Evolutionary conservation across 2,888 invertebrate species (phyloP), one percentile per base, ranked within the genome.

Genomic region (Abrostola tripartita): DNA sequence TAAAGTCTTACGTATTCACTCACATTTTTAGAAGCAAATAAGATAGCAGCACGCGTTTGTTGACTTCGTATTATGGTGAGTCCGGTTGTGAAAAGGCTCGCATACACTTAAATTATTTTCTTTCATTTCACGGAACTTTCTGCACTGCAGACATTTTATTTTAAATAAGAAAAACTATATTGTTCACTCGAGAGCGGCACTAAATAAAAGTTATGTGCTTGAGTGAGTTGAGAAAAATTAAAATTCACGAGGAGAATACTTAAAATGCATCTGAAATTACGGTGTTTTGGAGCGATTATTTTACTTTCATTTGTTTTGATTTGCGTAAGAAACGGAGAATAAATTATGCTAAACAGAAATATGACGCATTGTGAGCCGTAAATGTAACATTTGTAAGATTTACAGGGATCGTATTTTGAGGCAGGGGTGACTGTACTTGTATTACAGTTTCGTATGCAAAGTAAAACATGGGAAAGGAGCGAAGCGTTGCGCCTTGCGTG

Each of bases 71-170:
- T 74, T 79, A 70, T 76, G 68, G 64, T 64, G 71, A 71, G 67
- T 65, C 71, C 61, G 68, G 73, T 73, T 65, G 71, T 72, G 65
- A 78, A 82, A 79, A 81, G 71, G 79, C 78, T 73, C 65, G 68
- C 81, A 79, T 84, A 84, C 79, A 75, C 80, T 79, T 75, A 83
- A 83, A 84, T 85, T 80, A 76, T 81, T 82, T 80, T 81, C 78
- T 79, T 78, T 76, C 68, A 74, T 84, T 84, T 76, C 77, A 75
- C 75, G 71, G 75, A 81, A 76, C 72, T 76, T 80, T 65, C 87
- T 85, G 88, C 88, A 88, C 73, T 88, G 90, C 88, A 87, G 86
- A 76, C 78, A 78, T 82, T 85, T 82, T 72, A 69, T 81, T 77
- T 74, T 71, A 77, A 85, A 85, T 81, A 81, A 85, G 81, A 82